phyloP scores from a whole-genome alignment of 2,113 vertebrate genomes.

The Protobothrops mucrosquamatus region DNA sequence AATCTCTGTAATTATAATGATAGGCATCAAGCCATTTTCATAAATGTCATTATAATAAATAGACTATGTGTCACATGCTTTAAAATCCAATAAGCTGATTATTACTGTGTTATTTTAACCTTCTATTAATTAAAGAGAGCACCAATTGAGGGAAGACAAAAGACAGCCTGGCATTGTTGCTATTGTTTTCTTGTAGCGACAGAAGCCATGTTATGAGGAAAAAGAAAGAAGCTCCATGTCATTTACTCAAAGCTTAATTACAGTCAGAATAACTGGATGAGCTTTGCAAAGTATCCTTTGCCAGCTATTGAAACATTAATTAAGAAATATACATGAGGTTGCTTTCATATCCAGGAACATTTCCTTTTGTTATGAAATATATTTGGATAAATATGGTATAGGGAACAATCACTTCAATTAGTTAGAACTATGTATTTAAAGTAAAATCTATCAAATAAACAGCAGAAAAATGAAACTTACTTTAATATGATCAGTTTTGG shows the following conservation, averaged over 20 bases:
- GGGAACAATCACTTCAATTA: not conserved
- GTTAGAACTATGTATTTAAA: not conserved
- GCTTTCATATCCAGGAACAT: slow-evolving; percentile 39
- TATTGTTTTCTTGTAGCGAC: slow-evolving; percentile 7
- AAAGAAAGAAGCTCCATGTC: not conserved
- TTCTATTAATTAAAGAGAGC: slow-evolving; percentile 24
- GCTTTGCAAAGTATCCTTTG: slow-evolving; percentile 33
- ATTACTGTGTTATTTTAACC: slow-evolving; percentile 41
- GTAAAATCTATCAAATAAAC: not conserved
- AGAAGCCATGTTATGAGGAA: not conserved
- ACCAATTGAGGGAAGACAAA: not conserved
- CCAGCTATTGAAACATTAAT: slow-evolving; percentile 57
- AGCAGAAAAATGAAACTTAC: not conserved
- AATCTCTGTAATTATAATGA: slow-evolving; percentile 24
- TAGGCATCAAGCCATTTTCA: slow-evolving; percentile 35
- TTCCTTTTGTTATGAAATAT: slow-evolving; percentile 13
- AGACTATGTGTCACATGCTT: not conserved
- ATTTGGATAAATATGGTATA: slow-evolving; percentile 10
- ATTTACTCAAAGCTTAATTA: slow-evolving; percentile 58
- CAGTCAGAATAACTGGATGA: slow-evolving; percentile 45
- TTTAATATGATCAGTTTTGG: not conserved
- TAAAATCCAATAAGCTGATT: slow-evolving; percentile 41
- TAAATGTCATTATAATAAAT: slow-evolving; percentile 31
- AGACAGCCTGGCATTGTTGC: not conserved
- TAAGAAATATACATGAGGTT: slow-evolving; percentile 53